Conservation (phyloP, 2,797 vertebrate species). For the Argentina silus region DNA sequence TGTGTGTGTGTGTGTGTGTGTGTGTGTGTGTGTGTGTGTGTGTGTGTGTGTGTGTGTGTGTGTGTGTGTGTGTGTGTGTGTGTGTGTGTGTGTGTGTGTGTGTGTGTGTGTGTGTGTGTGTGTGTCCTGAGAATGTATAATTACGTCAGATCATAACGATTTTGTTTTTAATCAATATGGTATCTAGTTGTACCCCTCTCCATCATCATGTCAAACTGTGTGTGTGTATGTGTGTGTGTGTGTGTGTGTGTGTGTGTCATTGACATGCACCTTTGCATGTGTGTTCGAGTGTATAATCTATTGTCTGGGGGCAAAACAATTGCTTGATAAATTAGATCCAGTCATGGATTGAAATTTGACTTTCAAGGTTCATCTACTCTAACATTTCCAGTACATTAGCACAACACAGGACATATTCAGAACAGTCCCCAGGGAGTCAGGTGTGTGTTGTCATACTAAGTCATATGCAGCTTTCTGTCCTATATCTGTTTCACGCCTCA, state of each 20-base stretch:
- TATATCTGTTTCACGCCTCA: slow-evolving; percentile 49
- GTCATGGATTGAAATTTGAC: slow-evolving; percentile 74
- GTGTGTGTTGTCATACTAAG: not conserved
- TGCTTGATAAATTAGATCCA: slow-evolving; percentile 64
- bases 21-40: not conserved
- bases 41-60: not conserved
- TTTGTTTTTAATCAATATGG: no score
- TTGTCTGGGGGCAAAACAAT: slow-evolving; percentile 47
- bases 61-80: slow-evolving; percentile 74
- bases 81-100: not conserved
- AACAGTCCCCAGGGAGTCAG: slow-evolving; percentile 28
- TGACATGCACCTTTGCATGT: not conserved
- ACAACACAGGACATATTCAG: slow-evolving; percentile 62
- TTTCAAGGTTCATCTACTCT: slow-evolving; percentile 73
- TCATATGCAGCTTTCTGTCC: slow-evolving; percentile 21
- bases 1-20: not conserved
- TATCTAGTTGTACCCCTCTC: not conserved
- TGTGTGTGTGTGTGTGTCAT: not conserved
- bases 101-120: not conserved
- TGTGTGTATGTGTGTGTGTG: slow-evolving; percentile 44
- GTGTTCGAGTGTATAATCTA: slow-evolving; percentile 42
- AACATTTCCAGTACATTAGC: slow-evolving; percentile 78
- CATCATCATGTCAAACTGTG: slow-evolving; percentile 59
- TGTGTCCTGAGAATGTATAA: not conserved
- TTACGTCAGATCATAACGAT: no score